Evolutionary conservation across 2,888 invertebrate species (phyloP).

Genomic region (Leptinotarsa juncta): DNA sequence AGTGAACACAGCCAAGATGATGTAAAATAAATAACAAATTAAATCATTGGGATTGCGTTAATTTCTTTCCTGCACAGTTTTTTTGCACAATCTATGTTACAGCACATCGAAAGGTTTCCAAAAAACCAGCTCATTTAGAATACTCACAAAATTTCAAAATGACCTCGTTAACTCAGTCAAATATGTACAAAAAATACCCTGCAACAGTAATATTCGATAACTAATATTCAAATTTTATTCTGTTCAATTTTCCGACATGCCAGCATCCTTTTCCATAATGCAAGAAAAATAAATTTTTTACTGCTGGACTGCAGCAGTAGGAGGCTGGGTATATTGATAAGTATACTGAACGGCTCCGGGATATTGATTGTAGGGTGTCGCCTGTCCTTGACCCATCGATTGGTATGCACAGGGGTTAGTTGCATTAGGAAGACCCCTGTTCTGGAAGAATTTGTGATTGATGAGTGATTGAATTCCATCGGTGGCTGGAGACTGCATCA

Average conservation of each 20-base stretch:
- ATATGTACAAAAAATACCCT: slow-evolving; percentile 27
- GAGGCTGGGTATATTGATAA: slow-evolving; percentile 74
- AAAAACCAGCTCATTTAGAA: not conserved
- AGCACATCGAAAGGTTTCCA: not conserved
- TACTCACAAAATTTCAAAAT: slow-evolving; percentile 12
- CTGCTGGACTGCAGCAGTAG: slow-evolving; percentile 78
- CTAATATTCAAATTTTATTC: slow-evolving; percentile 15
- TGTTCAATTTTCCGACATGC: slow-evolving; percentile 22
- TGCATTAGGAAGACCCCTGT: slow-evolving; percentile 69
- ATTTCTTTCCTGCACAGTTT: slow-evolving; percentile 3
- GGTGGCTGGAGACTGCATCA: slow-evolving; percentile 64
- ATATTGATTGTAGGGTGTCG: slow-evolving; percentile 70
- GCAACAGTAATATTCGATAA: slow-evolving; percentile 16
- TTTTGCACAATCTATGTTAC: not conserved
- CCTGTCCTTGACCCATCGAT: slow-evolving; percentile 68
- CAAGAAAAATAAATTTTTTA: slow-evolving; percentile 64
- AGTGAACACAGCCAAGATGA: slow-evolving; percentile 12
- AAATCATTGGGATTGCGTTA: slow-evolving; percentile 11
- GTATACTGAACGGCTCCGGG: slow-evolving; percentile 75
- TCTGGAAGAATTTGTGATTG: slow-evolving; percentile 82
- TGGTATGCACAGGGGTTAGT: slow-evolving; percentile 72
- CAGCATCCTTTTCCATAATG: slow-evolving; percentile 17
- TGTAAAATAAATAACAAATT: slow-evolving; percentile 15
- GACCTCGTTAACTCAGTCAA: slow-evolving; percentile 4
- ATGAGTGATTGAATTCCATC: slow-evolving; percentile 70